Evolutionary conservation across 2,113 vertebrate species (phyloP).

Genomic region (Mustelus asterias): DNA sequence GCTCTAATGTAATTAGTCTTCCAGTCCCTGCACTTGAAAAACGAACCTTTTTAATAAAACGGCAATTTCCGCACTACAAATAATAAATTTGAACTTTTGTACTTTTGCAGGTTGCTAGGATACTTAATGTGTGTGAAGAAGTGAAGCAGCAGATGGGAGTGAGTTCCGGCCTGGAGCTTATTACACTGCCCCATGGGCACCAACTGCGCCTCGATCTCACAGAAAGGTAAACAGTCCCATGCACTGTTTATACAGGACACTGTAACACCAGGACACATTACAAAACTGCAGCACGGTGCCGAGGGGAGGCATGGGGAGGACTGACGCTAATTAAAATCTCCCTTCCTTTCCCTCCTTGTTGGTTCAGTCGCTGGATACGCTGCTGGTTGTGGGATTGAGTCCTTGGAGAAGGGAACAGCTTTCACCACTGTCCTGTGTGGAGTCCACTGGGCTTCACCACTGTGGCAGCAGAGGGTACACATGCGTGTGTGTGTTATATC

Average conservation of each 20-base stretch:
- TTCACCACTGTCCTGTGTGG: neutral
- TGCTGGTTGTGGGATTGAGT: neutral
- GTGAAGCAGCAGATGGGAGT: constrained; percentile 79
- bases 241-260: neutral
- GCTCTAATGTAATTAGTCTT: neutral
- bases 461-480: neutral
- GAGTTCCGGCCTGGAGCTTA: constrained; percentile 80
- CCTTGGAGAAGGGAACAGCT: neutral
- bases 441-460: neutral
- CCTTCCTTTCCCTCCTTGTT: neutral
- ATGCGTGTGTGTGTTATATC: too few relatives aligned
- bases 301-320: neutral
- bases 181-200: constrained; percentile 80
- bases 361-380: neutral
- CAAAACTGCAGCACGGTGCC: neutral
- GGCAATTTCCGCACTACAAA: constrained; percentile 39
- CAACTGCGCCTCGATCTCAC: constrained; percentile 89
- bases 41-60: neutral
- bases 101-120: constrained; percentile 73
- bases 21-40: neutral
- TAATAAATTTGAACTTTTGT: constrained; percentile 39
- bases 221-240: constrained; percentile 69
- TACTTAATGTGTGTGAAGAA: constrained; percentile 77
- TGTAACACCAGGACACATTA: neutral
- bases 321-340: neutral